Percentiles rank a stretch among this genome's conserved stretches.
Evolutionary conservation across 1,140 invertebrate species (phyloP).

Genomic region (Bombyx mori): DNA sequence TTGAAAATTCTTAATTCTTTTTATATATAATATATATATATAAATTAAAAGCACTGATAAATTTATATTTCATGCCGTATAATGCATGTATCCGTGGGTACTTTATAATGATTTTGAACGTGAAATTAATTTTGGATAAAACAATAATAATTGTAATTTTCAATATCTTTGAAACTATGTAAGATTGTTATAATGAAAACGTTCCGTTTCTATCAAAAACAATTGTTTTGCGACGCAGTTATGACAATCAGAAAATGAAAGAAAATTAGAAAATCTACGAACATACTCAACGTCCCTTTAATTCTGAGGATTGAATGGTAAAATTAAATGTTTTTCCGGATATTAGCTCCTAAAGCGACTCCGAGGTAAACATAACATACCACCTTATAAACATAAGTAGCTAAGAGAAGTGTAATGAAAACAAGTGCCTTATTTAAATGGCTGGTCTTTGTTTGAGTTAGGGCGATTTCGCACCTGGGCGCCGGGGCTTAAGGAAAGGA

Average conservation of each 20-base stretch:
- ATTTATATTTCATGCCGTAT: too few relatives aligned
- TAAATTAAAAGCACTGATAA: too few relatives aligned
- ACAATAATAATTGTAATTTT: neutral
- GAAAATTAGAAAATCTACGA: too few relatives aligned
- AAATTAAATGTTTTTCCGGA: neutral
- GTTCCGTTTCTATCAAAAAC: neutral
- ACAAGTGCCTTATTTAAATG: slow-evolving; percentile 50
- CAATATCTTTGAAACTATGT: neutral
- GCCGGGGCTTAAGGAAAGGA: slow-evolving; percentile 53
- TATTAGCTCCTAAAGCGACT: neutral
- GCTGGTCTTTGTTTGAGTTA: slow-evolving; percentile 52
- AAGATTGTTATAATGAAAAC: too few relatives aligned
- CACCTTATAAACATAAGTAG: slow-evolving; percentile 8
- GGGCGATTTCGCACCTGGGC: slow-evolving; percentile 50
- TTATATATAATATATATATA: too few relatives aligned
- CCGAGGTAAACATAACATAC: slow-evolving; percentile 9
- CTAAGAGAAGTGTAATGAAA: slow-evolving; percentile 26
- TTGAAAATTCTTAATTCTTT: too few relatives aligned
- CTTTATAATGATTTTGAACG: neutral
- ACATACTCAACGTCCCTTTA: neutral
- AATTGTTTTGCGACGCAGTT: too few relatives aligned
- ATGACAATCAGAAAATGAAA: too few relatives aligned
- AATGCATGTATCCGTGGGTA: too few relatives aligned
- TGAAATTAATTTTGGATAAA: neutral
- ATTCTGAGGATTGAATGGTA: neutral